These are phyloP conservation scores for Frankliniella intonsa DNA, from an alignment of 2,888 invertebrate genomes.

Conservation along the genomic window DNA sequence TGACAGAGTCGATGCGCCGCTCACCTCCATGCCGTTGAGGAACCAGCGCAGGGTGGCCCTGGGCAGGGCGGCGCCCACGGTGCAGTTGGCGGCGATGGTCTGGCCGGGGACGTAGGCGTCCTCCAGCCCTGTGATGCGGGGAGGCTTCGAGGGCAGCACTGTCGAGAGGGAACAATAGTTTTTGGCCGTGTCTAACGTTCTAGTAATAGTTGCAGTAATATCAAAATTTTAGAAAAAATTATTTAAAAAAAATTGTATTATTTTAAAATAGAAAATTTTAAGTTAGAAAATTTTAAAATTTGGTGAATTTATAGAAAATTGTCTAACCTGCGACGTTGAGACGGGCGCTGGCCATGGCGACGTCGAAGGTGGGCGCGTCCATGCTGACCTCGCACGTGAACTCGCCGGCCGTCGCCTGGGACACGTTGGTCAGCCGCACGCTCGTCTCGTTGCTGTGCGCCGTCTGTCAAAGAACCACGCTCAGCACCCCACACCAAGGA, in stretches of 20 bases:
- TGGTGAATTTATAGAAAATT: not conserved
- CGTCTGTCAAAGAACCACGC: not conserved
- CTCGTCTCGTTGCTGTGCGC: not conserved
- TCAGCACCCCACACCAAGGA: too few species aligned
- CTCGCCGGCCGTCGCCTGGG: not conserved
- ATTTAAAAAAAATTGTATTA: too few species aligned
- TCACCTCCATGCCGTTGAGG: slow-evolving; percentile 3
- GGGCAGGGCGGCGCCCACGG: not conserved
- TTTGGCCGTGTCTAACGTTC: too few species aligned
- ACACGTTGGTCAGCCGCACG: not conserved
- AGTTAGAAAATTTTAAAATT: not conserved
- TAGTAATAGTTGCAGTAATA: too few species aligned
- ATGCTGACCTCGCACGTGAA: not conserved
- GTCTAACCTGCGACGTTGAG: not conserved
- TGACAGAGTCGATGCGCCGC: not conserved
- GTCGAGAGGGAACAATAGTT: not conserved
- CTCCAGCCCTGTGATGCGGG: not conserved
- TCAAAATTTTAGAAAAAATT: too few species aligned
- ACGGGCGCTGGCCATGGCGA: not conserved
- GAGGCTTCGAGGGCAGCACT: not conserved
- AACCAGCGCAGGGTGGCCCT: not conserved
- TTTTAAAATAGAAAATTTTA: too few species aligned
- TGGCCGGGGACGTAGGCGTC: not conserved
- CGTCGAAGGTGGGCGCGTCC: not conserved
- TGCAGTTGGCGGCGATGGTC: slow-evolving; percentile 20